Conservation (phyloP, 2,113 vertebrate genomes). For the Scophthalmus maximus region DNA sequence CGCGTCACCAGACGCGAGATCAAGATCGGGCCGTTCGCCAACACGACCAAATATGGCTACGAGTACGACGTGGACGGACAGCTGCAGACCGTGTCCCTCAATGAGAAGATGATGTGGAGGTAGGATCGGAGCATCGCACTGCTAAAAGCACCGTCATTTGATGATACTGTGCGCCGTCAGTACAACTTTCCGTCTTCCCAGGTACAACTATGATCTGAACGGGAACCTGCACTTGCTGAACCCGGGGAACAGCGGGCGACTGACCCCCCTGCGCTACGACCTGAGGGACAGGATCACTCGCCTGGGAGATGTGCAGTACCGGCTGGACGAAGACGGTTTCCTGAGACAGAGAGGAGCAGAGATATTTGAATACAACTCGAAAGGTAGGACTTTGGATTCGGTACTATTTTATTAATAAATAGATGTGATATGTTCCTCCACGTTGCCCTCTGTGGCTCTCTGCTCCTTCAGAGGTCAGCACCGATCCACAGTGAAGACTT, state of each 20-base stretch:
- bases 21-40: constrained; percentile 98
- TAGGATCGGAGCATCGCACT: constrained; percentile 40
- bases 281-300: constrained; percentile 96
- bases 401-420: no score
- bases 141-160: background rate
- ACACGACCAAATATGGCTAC: constrained; percentile 97
- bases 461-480: no score
- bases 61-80: constrained; percentile 98
- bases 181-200: constrained; percentile 10
- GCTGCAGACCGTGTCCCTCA: constrained; percentile 95
- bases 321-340: constrained; percentile 96
- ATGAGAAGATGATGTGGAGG: constrained; percentile 98
- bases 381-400: constrained; percentile 74
- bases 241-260: constrained; percentile 91
- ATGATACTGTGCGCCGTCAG: background rate
- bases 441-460: no score
- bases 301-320: constrained; percentile 94
- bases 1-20: constrained; percentile 97
- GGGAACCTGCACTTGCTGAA: constrained; percentile 97
- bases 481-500: no score
- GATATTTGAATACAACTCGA: constrained; percentile 98
- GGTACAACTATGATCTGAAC: constrained; percentile 95
- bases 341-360: constrained; percentile 94
- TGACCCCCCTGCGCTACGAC: constrained; percentile 95
- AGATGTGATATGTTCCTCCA: no score